Conservation (phyloP, 1,140 invertebrate species). For the Hetaerina americana region DNA sequence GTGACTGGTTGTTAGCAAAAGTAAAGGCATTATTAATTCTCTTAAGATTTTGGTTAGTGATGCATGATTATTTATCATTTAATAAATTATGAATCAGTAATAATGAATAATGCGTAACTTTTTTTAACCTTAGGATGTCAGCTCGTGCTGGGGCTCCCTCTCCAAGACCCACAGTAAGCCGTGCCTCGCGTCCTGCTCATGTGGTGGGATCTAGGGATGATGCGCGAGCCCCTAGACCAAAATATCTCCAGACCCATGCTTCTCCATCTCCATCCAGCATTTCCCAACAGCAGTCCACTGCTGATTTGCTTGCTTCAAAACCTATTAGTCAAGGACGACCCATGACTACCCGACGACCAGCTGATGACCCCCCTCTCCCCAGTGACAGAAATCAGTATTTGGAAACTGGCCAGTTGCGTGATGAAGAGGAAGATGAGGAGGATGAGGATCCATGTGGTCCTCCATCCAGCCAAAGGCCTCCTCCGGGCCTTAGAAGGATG, state of each 20-base stretch:
- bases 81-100: too few relatives aligned
- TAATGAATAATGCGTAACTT: neutral
- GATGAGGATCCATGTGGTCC: slow-evolving; percentile 10
- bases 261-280: neutral
- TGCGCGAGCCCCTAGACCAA: neutral
- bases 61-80: neutral
- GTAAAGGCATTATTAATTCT: neutral
- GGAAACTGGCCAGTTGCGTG: slow-evolving; percentile 53
- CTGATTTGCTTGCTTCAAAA: neutral
- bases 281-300: neutral
- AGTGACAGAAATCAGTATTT: slow-evolving; percentile 47
- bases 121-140: neutral
- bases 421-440: slow-evolving; percentile 27
- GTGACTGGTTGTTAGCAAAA: too few relatives aligned
- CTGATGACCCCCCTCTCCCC: slow-evolving; percentile 47
- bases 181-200: neutral
- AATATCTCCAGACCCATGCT: neutral
- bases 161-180: neutral
- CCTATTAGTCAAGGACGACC: slow-evolving; percentile 19
- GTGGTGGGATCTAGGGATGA: neutral
- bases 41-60: neutral
- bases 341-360: slow-evolving; percentile 31
- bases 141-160: neutral
- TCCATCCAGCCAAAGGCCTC: slow-evolving; percentile 14
- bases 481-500: slow-evolving; percentile 30